Base-by-base conservation (phyloP, 1,140 invertebrate species). In the Papilio polytes region DNA sequence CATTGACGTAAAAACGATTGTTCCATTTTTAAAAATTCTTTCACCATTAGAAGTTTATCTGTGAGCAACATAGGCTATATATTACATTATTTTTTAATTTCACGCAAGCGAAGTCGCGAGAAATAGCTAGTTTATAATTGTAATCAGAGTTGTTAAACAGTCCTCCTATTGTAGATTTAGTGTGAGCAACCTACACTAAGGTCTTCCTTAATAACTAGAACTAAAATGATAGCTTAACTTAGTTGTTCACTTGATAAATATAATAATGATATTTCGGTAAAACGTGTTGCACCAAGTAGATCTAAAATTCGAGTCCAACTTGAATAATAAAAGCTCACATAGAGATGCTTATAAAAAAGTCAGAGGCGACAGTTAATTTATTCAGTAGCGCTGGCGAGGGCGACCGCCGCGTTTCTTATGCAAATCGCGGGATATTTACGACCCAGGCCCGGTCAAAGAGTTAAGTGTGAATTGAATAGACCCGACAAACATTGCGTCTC, bases 351-450 rank as follows among this genome's bases (percentile, higher is more conserved):
- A 80, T 80, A 86, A 86, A 86, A 88, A 86, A 82, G 81, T 78
- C 78, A 81, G 82, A 85, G 82, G 83, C 83, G 80, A 56, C 78
- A 82, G 78, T 86, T 91, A 90, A 91, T 91, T 87, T 88, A 91
- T 91, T 89, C 89, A 89, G 84, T 85, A 87, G 88, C 82, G 80
- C 83, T 83, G 85, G 86, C 88, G 53, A 56, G 53, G 53, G 88
- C 87, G 87, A 87, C 84, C 87, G 83, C 81, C 86, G 82, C 86
- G 84, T 90, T 90, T 90, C 87, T 89, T 90, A 91, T 91, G 90
- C 86, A 89, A 91, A 91, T 91, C 82, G 82, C 82, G 76, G 31
- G 85, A 85, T 91, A 91, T 91, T 91, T 91, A 91, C 89, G 88
- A 87, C 63, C 83, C 82, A 82, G 87, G 86, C 85, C 80, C 84